A percentile compares a stretch with the other conserved stretches of the same genome.
Conservation (phyloP, 2,797 vertebrate genomes). For the Kryptopterus vitreolus region DNA sequence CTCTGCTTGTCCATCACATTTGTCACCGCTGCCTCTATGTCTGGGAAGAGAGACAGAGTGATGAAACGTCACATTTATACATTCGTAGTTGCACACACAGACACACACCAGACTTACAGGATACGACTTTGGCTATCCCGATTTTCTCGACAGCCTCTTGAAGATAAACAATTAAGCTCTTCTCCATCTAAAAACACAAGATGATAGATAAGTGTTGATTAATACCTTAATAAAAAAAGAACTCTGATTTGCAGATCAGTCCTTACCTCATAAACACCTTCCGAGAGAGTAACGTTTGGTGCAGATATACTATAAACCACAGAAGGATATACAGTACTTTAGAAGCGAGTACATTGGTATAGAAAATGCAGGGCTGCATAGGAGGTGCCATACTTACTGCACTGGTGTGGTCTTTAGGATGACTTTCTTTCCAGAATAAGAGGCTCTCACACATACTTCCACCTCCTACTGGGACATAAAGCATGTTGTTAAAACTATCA, state of each 20-base stretch:
- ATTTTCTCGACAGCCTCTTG: conserved; percentile 68
- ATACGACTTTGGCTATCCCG: conserved; percentile 78
- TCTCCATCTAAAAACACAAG: conserved; percentile 58
- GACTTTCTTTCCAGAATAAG: conserved; percentile 78
- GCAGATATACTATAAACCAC: conserved; percentile 56
- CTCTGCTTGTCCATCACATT: conserved; percentile 80
- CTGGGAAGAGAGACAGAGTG: conserved; percentile 62
- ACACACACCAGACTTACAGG: conserved; percentile 67
- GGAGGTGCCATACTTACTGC: conserved; percentile 64
- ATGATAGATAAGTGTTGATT: conserved; percentile 22
- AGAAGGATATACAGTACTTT: conserved; percentile 23
- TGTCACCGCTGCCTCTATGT: conserved; percentile 72
- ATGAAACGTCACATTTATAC: conserved; percentile 6
- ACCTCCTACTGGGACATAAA: conserved; percentile 65
- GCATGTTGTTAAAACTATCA: background rate
- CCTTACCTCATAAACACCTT: conserved; percentile 47
- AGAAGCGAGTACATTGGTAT: background rate
- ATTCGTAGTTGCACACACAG: conserved; percentile 15
- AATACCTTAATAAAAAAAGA: background rate
- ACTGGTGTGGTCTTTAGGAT: conserved; percentile 61
- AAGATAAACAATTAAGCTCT: conserved; percentile 65
- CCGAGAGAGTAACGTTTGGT: conserved; percentile 55
- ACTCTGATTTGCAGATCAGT: background rate
- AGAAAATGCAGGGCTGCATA: background rate
- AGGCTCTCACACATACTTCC: conserved; percentile 65